Evolutionary conservation across 2,113 vertebrate genomes (phyloP).

Genomic region (Dendrocopos noguchii): DNA sequence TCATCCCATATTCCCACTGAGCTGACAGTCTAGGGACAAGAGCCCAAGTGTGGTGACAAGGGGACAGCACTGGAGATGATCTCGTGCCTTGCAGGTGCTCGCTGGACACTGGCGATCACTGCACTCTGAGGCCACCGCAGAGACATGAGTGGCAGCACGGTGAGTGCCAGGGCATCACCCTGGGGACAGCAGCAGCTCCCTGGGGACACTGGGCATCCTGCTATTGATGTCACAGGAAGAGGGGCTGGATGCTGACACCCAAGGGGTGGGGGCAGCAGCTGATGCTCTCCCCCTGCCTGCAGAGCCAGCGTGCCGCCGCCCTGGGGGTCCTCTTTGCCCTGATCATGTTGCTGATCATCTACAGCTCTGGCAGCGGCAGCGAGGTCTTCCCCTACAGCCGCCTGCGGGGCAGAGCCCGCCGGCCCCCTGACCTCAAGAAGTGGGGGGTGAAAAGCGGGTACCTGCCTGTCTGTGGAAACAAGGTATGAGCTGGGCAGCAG

Average conservation of each 20-base stretch:
- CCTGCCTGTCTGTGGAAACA: constrained; percentile 85
- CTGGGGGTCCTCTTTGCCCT: constrained; percentile 87
- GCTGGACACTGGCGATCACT: neutral
- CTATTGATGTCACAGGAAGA: neutral
- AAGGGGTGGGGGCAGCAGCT: neutral
- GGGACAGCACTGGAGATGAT: neutral
- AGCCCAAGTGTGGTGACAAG: fast-evolving
- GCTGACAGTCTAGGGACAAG: fast-evolving
- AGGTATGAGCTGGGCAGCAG: constrained; percentile 74
- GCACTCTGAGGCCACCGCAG: neutral
- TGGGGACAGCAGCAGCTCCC: neutral
- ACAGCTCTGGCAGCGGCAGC: constrained; percentile 86
- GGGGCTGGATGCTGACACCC: neutral
- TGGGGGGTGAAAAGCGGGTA: constrained; percentile 86
- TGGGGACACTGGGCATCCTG: neutral
- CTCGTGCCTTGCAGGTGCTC: neutral
- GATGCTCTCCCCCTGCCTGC: neutral
- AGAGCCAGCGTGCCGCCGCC: constrained; percentile 88
- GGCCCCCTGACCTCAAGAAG: constrained; percentile 83
- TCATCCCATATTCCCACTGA: neutral
- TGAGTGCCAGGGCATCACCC: constrained; percentile 31
- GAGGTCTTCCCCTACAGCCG: constrained; percentile 78
- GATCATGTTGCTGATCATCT: constrained; percentile 93
- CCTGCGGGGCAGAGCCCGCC: constrained; percentile 54
- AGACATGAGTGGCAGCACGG: constrained; percentile 79